Evolutionary conservation across 2,113 vertebrate genomes (phyloP).

Genomic region (Litocranius walleri): DNA sequence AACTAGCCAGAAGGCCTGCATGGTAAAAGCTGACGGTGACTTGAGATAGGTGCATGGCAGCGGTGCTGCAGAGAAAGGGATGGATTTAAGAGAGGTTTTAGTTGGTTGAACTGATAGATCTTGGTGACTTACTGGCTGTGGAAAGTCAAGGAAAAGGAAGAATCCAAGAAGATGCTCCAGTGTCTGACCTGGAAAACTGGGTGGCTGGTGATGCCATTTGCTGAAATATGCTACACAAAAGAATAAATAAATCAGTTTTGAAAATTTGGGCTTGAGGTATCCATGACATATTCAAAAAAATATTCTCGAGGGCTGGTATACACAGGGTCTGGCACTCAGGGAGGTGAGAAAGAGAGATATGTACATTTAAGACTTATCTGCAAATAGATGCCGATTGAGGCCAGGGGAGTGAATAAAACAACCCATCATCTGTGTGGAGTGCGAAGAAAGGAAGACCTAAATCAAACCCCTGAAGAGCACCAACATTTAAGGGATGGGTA

Average conservation of each 20-base stretch:
- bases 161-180: not conserved
- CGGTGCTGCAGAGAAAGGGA: not conserved
- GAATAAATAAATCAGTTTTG: not conserved
- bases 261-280: not conserved
- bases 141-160: not conserved
- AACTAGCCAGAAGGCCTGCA: not conserved
- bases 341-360: not conserved
- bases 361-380: not conserved
- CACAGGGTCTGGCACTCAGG: not conserved
- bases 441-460: not conserved
- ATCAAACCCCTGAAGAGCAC: not conserved
- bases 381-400: not conserved
- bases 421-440: not conserved
- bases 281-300: not conserved
- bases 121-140: not conserved
- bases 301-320: not conserved
- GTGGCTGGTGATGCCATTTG: not conserved
- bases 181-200: not conserved
- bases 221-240: not conserved
- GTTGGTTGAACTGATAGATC: not conserved
- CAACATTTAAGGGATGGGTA: not conserved
- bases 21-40: not conserved
- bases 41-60: not conserved
- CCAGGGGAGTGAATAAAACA: not conserved
- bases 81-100: not conserved